Percentiles rank a stretch among this genome's conserved stretches.
These are phyloP conservation scores for Saccostrea echinata DNA, from an alignment of 1,140 invertebrate species.

Conservation along the genomic window DNA sequence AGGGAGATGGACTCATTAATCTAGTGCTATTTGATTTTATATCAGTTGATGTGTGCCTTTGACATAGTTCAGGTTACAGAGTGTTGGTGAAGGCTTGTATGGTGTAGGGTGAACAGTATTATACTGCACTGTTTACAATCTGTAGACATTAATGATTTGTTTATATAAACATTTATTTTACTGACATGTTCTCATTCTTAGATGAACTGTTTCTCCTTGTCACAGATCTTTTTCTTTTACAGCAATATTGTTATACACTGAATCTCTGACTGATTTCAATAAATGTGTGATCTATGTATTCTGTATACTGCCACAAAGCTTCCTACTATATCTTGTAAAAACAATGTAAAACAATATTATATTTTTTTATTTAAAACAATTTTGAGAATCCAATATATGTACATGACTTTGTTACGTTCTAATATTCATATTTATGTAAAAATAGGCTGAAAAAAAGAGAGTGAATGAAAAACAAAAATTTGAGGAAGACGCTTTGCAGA, in stretches of 20 bases:
- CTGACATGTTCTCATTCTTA: not conserved
- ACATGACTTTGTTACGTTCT: not conserved
- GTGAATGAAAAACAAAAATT: conserved; percentile 53
- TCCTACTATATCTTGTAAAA: too few species aligned
- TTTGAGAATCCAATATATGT: not conserved
- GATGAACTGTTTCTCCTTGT: not conserved
- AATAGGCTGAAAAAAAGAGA: conserved; percentile 57
- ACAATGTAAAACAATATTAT: too few species aligned
- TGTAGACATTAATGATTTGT: not conserved
- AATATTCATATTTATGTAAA: not conserved
- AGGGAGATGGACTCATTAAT: not conserved
- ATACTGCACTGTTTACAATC: not conserved
- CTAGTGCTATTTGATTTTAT: not conserved
- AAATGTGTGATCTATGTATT: not conserved
- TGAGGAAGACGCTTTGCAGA: conserved; percentile 57
- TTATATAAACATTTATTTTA: too few species aligned
- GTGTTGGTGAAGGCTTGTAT: conserved; percentile 1
- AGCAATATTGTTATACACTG: not conserved
- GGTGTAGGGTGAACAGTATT: not conserved
- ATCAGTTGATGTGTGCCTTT: conserved; percentile 31
- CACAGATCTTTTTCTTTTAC: not conserved
- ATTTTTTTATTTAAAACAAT: too few species aligned
- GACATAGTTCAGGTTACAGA: conserved; percentile 27
- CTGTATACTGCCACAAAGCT: not conserved
- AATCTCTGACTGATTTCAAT: not conserved